These are phyloP conservation scores for Eucera pruinosa DNA, from an alignment of 2,888 invertebrate genomes.

Conservation along the genomic window DNA sequence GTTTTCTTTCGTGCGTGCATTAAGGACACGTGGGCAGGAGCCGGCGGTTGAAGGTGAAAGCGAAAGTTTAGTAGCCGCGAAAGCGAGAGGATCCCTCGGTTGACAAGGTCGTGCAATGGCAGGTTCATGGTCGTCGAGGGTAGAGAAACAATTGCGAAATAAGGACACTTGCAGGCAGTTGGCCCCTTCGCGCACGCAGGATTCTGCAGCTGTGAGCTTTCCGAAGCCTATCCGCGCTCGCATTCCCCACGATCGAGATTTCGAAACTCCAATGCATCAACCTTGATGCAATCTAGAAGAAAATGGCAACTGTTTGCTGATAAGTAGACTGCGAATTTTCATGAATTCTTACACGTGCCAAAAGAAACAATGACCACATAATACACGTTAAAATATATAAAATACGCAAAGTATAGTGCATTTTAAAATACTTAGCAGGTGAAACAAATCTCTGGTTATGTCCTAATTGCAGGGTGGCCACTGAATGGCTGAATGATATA, in stretches of 20 bases:
- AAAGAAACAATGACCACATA: too few species aligned
- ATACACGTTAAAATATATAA: too few species aligned
- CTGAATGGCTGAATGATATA: too few species aligned
- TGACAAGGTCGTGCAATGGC: constrained; percentile 58
- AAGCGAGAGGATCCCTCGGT: constrained; percentile 51
- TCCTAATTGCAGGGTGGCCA: too few species aligned
- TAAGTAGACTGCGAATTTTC: too few species aligned
- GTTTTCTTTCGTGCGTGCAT: constrained; percentile 39
- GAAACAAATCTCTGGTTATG: too few species aligned
- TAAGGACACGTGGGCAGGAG: constrained; percentile 59
- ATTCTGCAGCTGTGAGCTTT: constrained; percentile 30
- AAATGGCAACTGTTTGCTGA: too few species aligned
- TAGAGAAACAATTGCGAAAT: constrained; percentile 24
- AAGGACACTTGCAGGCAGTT: constrained; percentile 36
- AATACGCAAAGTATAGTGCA: too few species aligned
- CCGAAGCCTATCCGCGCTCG: constrained; percentile 6
- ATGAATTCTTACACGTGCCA: too few species aligned
- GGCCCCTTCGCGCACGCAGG: constrained; percentile 1
- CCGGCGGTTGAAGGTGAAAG: constrained; percentile 54
- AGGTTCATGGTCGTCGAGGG: constrained; percentile 66
- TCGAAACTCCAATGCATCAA: too few species aligned
- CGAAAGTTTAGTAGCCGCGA: constrained; percentile 62
- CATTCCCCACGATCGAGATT: constrained; percentile 12
- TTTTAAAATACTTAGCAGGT: too few species aligned
- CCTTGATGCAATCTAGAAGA: too few species aligned